Evolutionary conservation across 2,113 vertebrate genomes (phyloP).

Genomic region (Gnathonemus echidnorhynchus): DNA sequence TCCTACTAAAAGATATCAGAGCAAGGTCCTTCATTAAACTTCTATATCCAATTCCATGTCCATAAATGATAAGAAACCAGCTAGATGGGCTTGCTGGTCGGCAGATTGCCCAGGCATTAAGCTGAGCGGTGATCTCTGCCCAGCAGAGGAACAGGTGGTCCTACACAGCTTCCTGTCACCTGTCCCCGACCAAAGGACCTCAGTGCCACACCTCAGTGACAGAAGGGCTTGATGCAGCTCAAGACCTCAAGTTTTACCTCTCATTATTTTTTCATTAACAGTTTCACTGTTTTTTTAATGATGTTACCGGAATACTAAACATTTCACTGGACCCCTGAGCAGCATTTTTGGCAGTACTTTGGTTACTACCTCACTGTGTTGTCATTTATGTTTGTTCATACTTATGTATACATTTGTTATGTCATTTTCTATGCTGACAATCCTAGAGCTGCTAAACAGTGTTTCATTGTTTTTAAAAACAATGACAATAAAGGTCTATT

Average conservation of each 20-base stretch:
- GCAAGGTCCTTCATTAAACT: not conserved
- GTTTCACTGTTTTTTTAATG: not conserved
- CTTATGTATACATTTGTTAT: too few relatives aligned
- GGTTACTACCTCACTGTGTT: not conserved
- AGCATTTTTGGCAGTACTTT: too few relatives aligned
- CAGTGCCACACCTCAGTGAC: not conserved
- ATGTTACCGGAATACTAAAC: not conserved
- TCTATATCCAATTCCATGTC: not conserved
- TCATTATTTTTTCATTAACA: slow-evolving; percentile 1
- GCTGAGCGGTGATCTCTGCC: not conserved
- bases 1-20: not conserved
- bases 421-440: too few relatives aligned
- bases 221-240: not conserved
- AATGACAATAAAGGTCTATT: too few relatives aligned
- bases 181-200: not conserved
- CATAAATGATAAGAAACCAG: not conserved
- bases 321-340: not conserved
- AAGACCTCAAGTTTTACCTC: not conserved
- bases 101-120: not conserved
- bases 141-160: not conserved
- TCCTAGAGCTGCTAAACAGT: too few relatives aligned
- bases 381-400: not conserved
- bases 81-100: not conserved
- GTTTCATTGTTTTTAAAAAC: too few relatives aligned
- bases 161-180: not conserved